A percentile compares a stretch with the other conserved stretches of the same genome.
Evolutionary conservation across 2,113 vertebrate species (phyloP).

Genomic region (Bufo gargarizans): DNA sequence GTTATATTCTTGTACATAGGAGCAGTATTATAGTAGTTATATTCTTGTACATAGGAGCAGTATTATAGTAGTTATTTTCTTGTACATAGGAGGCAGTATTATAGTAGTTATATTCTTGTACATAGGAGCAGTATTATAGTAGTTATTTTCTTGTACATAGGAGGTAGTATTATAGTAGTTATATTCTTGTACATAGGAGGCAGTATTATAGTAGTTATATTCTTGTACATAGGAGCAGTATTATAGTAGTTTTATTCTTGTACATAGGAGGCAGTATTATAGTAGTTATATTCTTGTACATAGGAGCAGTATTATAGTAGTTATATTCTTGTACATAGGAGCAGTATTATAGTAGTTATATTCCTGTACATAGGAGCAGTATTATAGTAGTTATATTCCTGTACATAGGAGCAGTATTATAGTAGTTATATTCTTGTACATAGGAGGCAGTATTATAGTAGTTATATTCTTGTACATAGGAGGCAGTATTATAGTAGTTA

Average conservation of each 20-base stretch:
- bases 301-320: conserved; percentile 18
- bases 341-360: too few species aligned
- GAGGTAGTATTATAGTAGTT: neutral
- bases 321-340: conserved; percentile 2
- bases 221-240: conserved; percentile 9
- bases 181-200: too few species aligned
- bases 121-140: conserved; percentile 8
- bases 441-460: neutral
- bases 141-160: conserved; percentile 2
- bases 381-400: conserved; percentile 5
- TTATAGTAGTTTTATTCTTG: neutral
- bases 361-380: too few species aligned
- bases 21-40: conserved; percentile 10
- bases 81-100: neutral
- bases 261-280: neutral
- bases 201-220: conserved; percentile 1
- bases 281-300: conserved; percentile 10
- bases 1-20: conserved; percentile 8
- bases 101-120: conserved; percentile 19
- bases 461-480: conserved; percentile 15
- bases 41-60: neutral
- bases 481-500: conserved; percentile 1
- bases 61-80: conserved; percentile 7
- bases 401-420: neutral
- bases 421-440: neutral